Base-by-base conservation (phyloP, 2,113 vertebrate species). In the Prunella fulvescens region DNA sequence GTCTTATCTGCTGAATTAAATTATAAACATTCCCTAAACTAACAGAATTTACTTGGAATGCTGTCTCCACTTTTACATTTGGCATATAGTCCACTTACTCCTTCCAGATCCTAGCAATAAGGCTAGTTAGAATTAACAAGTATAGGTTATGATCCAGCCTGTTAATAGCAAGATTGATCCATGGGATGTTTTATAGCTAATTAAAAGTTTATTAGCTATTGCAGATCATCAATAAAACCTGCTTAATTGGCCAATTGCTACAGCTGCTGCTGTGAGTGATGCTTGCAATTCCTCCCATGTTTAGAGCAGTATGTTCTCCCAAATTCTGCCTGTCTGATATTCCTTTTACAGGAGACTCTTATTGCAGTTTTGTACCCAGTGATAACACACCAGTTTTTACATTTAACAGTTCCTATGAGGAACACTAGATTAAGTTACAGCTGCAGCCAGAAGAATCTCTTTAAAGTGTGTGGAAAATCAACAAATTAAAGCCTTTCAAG, bases 201-300 rank as follows among this genome's bases (percentile, higher is more conserved):
- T 94, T 96, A 93, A 47, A 93, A 81, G 54, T 95, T 97, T 97
- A 97, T 97, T 95, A 95, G 88, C 91, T 93, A 96, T 85, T 14
- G 6, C 87, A 94, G 81, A 93, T 89, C 67, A 93, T 95, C 91
- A 94, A 51, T 96, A 96, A 96, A 95, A 94, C 35, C 51, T 87
- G 58, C 78, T 95, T 95, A 96, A 95, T 72, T 78, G 56, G 57
- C 58, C 96, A 95, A 96, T 90, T 97, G 86, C 94, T 84, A 79
- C 94, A 96, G 91, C 92, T 94, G 90, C 61, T 93, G 81, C 89
- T 79, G 48, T 66, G 85, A 88, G 71, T 0, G 5, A 62, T 65
- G 66, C 71, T 90, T 90, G 58, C n/a, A 31, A 84, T 91, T 93
- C 79, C 79, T 69, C 33, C 53, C 47, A 24, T 47, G 69, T 23